These are phyloP conservation scores for Diachasmimorpha longicaudata DNA, from an alignment of 1,140 invertebrate species.

Conservation along the genomic window DNA sequence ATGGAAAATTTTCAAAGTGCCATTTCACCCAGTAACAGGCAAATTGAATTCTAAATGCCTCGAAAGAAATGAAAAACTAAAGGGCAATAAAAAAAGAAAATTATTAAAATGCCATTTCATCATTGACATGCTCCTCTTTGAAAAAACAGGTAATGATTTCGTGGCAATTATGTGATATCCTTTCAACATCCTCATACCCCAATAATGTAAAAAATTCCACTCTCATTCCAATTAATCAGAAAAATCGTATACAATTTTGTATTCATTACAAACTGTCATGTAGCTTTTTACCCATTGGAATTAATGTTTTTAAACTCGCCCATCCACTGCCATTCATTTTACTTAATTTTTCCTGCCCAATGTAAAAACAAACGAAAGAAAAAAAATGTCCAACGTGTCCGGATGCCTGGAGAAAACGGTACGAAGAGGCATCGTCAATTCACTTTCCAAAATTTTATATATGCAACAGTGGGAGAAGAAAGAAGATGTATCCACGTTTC, in stretches of 20 bases:
- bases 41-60: no score
- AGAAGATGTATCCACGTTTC: neutral
- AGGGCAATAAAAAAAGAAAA: neutral
- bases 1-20: no score
- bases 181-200: neutral
- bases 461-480: neutral
- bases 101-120: neutral
- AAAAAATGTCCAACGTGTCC: neutral
- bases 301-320: constrained; percentile 7
- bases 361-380: neutral
- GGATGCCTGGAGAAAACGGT: neutral
- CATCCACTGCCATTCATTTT: constrained; percentile 16
- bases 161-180: neutral
- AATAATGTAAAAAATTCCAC: neutral
- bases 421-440: neutral
- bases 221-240: constrained; percentile 7
- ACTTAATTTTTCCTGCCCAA: neutral
- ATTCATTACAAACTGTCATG: constrained; percentile 2
- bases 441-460: constrained; percentile 9
- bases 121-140: no score
- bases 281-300: constrained; percentile 5
- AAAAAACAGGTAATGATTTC: neutral
- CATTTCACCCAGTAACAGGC: no score
- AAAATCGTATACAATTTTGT: neutral
- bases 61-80: no score